Evolutionary conservation across 2,888 invertebrate genomes (phyloP).

Genomic region (Metopia argyrocephala): DNA sequence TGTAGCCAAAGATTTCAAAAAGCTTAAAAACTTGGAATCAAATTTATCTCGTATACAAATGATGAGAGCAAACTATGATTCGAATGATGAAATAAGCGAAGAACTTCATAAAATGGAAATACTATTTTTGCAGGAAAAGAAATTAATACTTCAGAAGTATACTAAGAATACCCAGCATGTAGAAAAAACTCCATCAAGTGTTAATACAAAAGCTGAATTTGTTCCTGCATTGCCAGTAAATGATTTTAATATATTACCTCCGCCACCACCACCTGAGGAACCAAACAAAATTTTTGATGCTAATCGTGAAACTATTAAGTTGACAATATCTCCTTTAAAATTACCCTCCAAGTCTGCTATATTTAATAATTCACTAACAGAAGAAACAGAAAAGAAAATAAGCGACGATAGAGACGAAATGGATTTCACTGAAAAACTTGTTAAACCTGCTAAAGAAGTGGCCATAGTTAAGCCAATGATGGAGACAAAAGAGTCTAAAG

Average conservation of each 20-base stretch:
- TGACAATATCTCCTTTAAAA: conserved; percentile 75
- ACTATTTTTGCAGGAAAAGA: conserved; percentile 74
- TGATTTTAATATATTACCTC: conserved; percentile 31
- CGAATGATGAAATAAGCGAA: conserved; percentile 75
- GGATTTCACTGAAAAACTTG: conserved; percentile 71
- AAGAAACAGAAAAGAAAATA: conserved; percentile 64
- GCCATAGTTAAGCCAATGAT: conserved; percentile 77
- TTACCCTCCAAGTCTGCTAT: conserved; percentile 72
- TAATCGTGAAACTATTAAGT: conserved; percentile 76
- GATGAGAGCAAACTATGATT: conserved; percentile 76
- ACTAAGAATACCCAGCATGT: conserved; percentile 67
- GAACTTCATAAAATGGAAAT: conserved; percentile 76
- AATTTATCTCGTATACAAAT: conserved; percentile 75
- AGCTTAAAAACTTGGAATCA: conserved; percentile 74
- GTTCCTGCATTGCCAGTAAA: conserved; percentile 27
- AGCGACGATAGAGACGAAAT: conserved; percentile 65
- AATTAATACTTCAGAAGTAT: conserved; percentile 75
- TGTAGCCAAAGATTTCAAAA: conserved; percentile 74
- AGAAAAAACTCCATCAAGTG: conserved; percentile 21
- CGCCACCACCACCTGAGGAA: conserved; percentile 58
- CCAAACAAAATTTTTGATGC: conserved; percentile 74
- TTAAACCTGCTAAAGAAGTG: conserved; percentile 73
- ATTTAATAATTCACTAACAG: conserved; percentile 63
- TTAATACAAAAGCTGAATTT: background rate
- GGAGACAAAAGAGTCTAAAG: conserved; percentile 69